Evolutionary conservation across 2,888 invertebrate species (phyloP).

Genomic region (Aporophyla nigra): DNA sequence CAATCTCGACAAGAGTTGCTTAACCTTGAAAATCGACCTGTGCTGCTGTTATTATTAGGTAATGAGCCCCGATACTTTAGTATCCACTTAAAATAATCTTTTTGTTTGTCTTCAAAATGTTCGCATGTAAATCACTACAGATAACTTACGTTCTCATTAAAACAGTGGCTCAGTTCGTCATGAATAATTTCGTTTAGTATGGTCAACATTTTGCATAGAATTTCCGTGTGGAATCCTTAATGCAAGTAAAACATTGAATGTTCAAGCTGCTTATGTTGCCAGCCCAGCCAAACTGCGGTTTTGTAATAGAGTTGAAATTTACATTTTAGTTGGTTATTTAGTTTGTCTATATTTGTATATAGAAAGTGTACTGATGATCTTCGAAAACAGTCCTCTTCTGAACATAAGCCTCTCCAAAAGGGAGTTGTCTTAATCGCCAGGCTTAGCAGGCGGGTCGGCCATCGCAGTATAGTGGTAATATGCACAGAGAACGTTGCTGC

Average conservation of each 20-base stretch:
- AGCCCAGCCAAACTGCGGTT: background rate
- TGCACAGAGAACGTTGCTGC: no score
- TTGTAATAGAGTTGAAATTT: slow-evolving; percentile 21
- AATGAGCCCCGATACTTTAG: no score
- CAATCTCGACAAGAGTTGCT: no score
- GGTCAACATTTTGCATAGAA: slow-evolving; percentile 41
- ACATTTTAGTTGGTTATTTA: background rate
- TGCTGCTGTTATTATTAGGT: no score
- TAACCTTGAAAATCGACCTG: no score
- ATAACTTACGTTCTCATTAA: slow-evolving; percentile 24
- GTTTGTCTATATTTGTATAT: background rate
- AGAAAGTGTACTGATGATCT: background rate
- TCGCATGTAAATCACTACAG: slow-evolving; percentile 14
- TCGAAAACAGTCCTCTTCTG: no score
- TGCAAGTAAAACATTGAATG: slow-evolving; percentile 40
- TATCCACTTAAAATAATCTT: background rate
- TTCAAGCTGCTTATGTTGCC: background rate
- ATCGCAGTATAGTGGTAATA: no score
- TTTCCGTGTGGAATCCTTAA: slow-evolving; percentile 30
- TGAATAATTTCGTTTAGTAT: slow-evolving; percentile 43
- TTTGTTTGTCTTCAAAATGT: background rate
- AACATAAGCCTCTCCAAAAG: no score
- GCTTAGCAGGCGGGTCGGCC: no score
- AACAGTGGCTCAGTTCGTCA: slow-evolving; percentile 16
- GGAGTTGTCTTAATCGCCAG: no score